phyloP scores from a whole-genome alignment of 2,888 invertebrate genomes.

The Anoplius nigerrimus region DNA sequence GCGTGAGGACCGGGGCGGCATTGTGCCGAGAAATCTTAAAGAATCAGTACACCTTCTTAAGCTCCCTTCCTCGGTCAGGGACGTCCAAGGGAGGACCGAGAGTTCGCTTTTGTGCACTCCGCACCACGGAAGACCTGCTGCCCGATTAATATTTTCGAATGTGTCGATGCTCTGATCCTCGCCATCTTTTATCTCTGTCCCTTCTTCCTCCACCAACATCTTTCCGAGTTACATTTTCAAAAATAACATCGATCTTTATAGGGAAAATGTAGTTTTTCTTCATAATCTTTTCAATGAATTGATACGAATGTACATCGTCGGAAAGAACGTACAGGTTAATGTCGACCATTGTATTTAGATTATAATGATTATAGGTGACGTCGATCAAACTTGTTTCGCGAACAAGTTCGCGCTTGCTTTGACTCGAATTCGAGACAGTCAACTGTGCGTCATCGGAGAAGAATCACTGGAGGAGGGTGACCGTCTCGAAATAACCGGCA shows the following conservation, averaged over 20 bases:
- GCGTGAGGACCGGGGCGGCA: slow-evolving; percentile 48
- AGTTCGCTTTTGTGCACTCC: slow-evolving; percentile 53
- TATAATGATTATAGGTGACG: slow-evolving; percentile 33
- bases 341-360: too few relatives aligned
- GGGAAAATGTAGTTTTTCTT: too few relatives aligned
- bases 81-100: slow-evolving; percentile 42
- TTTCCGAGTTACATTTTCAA: slow-evolving; percentile 1
- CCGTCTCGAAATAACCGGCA: slow-evolving; percentile 44
- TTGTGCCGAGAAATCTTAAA: slow-evolving; percentile 65
- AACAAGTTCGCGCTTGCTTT: slow-evolving; percentile 56
- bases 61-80: slow-evolving; percentile 54
- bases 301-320: too few relatives aligned
- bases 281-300: too few relatives aligned
- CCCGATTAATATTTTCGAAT: slow-evolving; percentile 64
- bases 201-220: too few relatives aligned
- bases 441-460: slow-evolving; percentile 22
- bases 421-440: not conserved
- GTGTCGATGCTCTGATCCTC: slow-evolving; percentile 17
- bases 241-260: too few relatives aligned
- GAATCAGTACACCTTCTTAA: slow-evolving; percentile 68
- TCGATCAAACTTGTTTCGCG: slow-evolving; percentile 44
- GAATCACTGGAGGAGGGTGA: slow-evolving; percentile 58
- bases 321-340: too few relatives aligned
- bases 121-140: slow-evolving; percentile 50
- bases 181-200: too few relatives aligned